These are phyloP conservation scores for Pao palembangensis DNA, from an alignment of 2,113 vertebrate genomes.

Conservation along the genomic window DNA sequence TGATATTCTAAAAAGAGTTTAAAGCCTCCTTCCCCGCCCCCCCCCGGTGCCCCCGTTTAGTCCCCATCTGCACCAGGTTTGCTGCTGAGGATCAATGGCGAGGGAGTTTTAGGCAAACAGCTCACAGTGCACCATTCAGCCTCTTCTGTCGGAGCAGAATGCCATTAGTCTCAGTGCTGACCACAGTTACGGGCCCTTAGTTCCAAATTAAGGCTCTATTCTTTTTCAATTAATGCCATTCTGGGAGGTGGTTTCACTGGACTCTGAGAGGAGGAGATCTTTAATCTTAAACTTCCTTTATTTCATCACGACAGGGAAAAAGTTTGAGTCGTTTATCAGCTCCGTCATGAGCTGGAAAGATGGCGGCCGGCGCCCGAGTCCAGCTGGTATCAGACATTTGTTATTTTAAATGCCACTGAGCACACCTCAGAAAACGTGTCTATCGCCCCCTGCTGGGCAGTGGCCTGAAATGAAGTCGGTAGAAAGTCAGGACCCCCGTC, in stretches of 20 bases:
- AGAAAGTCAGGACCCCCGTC: slow-evolving; percentile 19
- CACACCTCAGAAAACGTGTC: neutral
- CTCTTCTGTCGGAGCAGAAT: slow-evolving; percentile 55
- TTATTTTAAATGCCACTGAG: neutral
- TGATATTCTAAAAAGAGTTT: slow-evolving; percentile 65
- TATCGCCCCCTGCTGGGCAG: neutral
- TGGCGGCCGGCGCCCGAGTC: neutral
- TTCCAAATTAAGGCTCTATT: slow-evolving; percentile 68
- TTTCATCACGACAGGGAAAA: neutral
- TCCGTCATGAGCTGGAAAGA: neutral
- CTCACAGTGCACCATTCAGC: slow-evolving; percentile 42
- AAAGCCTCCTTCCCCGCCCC: slow-evolving; percentile 45
- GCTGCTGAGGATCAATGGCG: slow-evolving; percentile 55
- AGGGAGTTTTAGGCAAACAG: slow-evolving; percentile 64
- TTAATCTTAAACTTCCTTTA: slow-evolving; percentile 57
- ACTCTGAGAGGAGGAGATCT: slow-evolving; percentile 66
- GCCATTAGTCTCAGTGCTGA: slow-evolving; percentile 68
- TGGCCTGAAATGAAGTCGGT: slow-evolving; percentile 16
- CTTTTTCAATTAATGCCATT: slow-evolving; percentile 72
- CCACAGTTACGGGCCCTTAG: slow-evolving; percentile 69
- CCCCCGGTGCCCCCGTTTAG: slow-evolving; percentile 62
- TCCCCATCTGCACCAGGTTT: slow-evolving; percentile 48
- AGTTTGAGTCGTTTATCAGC: too few relatives aligned
- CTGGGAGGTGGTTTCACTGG: slow-evolving; percentile 61
- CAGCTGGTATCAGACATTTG: neutral